phyloP scores from a whole-genome alignment of 2,888 invertebrate species.

The Scaptomyza flava region DNA sequence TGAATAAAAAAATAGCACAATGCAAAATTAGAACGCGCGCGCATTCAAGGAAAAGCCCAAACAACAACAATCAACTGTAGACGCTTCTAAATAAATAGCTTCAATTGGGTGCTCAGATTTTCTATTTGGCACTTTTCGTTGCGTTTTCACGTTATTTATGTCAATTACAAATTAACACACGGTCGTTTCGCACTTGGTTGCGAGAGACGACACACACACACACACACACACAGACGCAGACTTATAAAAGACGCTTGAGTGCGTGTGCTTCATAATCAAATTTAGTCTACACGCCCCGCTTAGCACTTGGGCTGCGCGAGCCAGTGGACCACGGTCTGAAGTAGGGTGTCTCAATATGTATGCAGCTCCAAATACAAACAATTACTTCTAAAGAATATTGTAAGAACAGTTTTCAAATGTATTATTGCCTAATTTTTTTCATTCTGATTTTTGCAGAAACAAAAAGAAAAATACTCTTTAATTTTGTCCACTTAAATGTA shows the following conservation, averaged over 20 bases:
- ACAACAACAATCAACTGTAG: conserved; percentile 11
- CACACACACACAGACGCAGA: conserved; percentile 1
- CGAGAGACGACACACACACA: neutral
- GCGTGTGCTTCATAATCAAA: conserved; percentile 49
- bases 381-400: too few species aligned
- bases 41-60: conserved; percentile 3
- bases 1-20: neutral
- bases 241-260: conserved; percentile 27
- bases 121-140: conserved; percentile 1
- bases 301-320: conserved; percentile 15
- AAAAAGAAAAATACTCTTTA: too few species aligned
- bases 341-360: conserved; percentile 35
- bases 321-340: conserved; percentile 18
- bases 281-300: conserved; percentile 54
- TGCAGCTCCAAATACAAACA: too few species aligned
- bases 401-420: too few species aligned
- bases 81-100: conserved; percentile 2
- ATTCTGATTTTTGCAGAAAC: too few species aligned
- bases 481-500: too few species aligned
- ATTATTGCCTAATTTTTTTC: too few species aligned
- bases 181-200: conserved; percentile 45
- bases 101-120: conserved; percentile 18
- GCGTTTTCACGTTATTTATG: conserved; percentile 52
- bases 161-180: conserved; percentile 73
- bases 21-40: neutral